phyloP scores from a whole-genome alignment of 2,888 invertebrate species.

The Amphipyra tragopoginis region DNA sequence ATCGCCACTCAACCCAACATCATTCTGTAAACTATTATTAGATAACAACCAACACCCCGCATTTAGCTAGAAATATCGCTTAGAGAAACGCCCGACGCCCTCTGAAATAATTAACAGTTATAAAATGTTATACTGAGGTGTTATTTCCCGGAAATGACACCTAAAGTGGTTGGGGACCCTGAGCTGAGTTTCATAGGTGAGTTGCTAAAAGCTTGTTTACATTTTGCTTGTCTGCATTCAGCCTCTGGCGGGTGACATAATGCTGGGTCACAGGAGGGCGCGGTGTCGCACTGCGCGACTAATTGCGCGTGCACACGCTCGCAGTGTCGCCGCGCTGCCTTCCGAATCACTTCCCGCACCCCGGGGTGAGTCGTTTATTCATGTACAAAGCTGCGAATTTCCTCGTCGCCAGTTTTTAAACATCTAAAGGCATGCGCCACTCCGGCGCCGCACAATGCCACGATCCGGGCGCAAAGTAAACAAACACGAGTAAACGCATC shows the following conservation, averaged over 20 bases:
- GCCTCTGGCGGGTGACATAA: conserved; percentile 66
- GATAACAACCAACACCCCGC: conserved; percentile 53
- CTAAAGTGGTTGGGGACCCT: conserved; percentile 50
- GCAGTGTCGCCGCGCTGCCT: conserved; percentile 31
- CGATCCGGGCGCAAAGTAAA: conserved; percentile 63
- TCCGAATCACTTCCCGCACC: conserved; percentile 41
- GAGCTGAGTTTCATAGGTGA: conserved; percentile 61
- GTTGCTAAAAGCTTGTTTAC: conserved; percentile 67
- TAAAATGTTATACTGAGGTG: conserved; percentile 64
- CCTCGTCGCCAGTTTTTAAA: conserved; percentile 34
- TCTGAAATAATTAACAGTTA: conserved; percentile 63
- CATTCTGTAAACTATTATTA: conserved; percentile 62
- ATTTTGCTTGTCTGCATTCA: conserved; percentile 50
- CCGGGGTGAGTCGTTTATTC: conserved; percentile 43
- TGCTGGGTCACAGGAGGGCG: conserved; percentile 58
- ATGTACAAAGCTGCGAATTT: conserved; percentile 14
- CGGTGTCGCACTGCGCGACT: conserved; percentile 29
- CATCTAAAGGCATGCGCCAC: conserved; percentile 42
- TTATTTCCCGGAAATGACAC: conserved; percentile 76
- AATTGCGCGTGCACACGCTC: conserved; percentile 56
- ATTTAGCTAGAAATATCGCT: conserved; percentile 60
- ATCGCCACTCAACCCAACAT: conserved; percentile 45
- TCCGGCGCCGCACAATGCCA: conserved; percentile 51
- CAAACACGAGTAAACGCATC: conserved; percentile 68
- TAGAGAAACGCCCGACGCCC: conserved; percentile 39